Conservation (phyloP, 30 jellyfish, hydroid and myxozoan species). For the Aurelia sp. region DNA sequence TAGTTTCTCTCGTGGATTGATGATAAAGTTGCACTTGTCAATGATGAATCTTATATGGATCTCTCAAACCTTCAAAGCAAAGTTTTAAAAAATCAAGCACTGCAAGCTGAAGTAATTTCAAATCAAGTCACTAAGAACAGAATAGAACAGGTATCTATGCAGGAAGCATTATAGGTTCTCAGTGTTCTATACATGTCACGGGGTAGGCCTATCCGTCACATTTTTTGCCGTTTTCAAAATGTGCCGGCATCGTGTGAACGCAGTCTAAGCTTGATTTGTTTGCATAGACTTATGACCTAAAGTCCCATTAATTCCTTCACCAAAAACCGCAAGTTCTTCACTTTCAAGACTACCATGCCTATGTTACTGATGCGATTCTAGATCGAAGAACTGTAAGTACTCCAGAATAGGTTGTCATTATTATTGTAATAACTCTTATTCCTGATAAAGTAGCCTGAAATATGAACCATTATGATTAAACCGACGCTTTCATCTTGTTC, state of each 20-base stretch:
- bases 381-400: too few relatives aligned
- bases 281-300: too few relatives aligned
- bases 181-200: too few relatives aligned
- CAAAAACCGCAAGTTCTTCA: too few relatives aligned
- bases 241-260: too few relatives aligned
- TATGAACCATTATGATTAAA: background rate
- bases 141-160: constrained; percentile 46
- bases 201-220: too few relatives aligned
- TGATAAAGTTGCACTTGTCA: constrained; percentile 71
- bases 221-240: too few relatives aligned
- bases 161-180: too few relatives aligned
- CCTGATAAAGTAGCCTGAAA: background rate
- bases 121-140: constrained; percentile 53
- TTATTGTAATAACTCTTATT: background rate
- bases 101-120: constrained; percentile 77
- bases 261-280: too few relatives aligned
- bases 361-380: too few relatives aligned
- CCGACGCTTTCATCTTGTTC: background rate
- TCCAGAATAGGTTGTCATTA: background rate
- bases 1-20: constrained; percentile 66
- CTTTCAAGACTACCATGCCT: too few relatives aligned
- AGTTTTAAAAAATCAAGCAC: constrained; percentile 69
- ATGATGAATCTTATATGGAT: constrained; percentile 57
- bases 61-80: constrained; percentile 52
- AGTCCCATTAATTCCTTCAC: too few relatives aligned